Base-by-base conservation (phyloP, 2,888 invertebrate species). In the Rhyacophila evoluta region DNA sequence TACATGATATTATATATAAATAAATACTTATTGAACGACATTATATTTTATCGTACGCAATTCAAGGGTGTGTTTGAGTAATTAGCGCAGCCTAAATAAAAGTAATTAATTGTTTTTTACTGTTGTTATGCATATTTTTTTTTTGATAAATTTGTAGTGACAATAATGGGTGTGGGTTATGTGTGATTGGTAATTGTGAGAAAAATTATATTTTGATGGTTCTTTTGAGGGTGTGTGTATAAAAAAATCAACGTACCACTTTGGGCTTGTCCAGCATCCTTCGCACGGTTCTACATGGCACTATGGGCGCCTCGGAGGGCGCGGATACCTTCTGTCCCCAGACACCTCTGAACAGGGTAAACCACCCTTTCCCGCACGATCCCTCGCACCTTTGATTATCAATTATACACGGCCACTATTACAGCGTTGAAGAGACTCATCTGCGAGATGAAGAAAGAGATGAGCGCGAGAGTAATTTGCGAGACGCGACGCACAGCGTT, bases 231-330 rank as follows among this genome's bases (percentile, higher is more conserved):
- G 29, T 37, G 38, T 55, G 37, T 27, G 15, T 27, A 36, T 33
- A 37, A 75, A 37, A 28, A 19, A 27, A 72, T 28, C 12, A 36
- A 75, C 82, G 29, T 80, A 82, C 82, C 82, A 81, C 81, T 81
- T 81, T 81, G 70, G 82, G 82, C 73, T 81, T 82, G 39, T 82
- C 82, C 81, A 82, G 78, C 82, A 82, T 82, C 78, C 74, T 79
- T 72, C 77, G 27, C n/a, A 41, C 74, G 37, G 73, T 55, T 41
- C 80, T 80, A 80, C 81, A 81, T 81, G 80, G 74, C 79, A 75
- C 73, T 55, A 69, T 68, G 72, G 75, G 75, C 67, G 77, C 73
- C 72, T 71, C 71, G 55, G 77, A 69, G 29, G 73, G 79, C 77
- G 74, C 74, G 55, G 55, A 55, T 55, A 55, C 55, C 19, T 55